Base-by-base conservation (phyloP, 2,888 invertebrate species). In the Drosophila vallismaia region DNA sequence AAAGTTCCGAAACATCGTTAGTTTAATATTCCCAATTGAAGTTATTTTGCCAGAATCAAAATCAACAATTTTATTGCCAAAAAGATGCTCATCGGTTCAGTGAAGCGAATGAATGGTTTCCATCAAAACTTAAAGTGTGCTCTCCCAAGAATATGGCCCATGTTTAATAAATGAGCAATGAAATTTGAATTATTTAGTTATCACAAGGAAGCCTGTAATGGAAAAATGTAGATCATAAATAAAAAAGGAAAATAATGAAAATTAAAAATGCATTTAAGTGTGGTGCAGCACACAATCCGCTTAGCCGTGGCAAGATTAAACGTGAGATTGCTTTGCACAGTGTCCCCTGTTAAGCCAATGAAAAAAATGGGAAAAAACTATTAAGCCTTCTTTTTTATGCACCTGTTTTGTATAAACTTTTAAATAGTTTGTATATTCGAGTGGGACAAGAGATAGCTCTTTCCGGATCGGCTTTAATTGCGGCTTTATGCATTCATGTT, bases 261-360 rank as follows among this genome's bases (percentile, higher is more conserved):
- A 66, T 71, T 52, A 52, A 73, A 71, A 73, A 42, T 53, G 67
- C 14, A 53, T 73, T 71, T 56, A 71, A 57, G 42, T 46, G 54
- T 31, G 45, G 44, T 73, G 56, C 67, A 67, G 56, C 56, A 51
- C 51, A 26, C 57, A 71, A 73, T 31, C 71, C 44, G 74, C 44
- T 71, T 73, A 71, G 67, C 12, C 33, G 33, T 31, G 44, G 53
- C 8, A 24, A 19, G 24, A 24, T 29, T 24, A 67, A 54, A 64
- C 42, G 55, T 67, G 54, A 31, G 29, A 36, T 67, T 24, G 14
- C 50, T 14, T 19, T 5, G 53, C 38, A 66, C 67, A 45, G 53
- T 66, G 63, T 45, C 52, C 26, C 24, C 14, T 7, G 28, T 19
- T 50, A 31, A 57, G n/a, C 40, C 42, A 2, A 19, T 31, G 14